Conservation (phyloP, 1,140 invertebrate genomes). For the Diprion similis region DNA sequence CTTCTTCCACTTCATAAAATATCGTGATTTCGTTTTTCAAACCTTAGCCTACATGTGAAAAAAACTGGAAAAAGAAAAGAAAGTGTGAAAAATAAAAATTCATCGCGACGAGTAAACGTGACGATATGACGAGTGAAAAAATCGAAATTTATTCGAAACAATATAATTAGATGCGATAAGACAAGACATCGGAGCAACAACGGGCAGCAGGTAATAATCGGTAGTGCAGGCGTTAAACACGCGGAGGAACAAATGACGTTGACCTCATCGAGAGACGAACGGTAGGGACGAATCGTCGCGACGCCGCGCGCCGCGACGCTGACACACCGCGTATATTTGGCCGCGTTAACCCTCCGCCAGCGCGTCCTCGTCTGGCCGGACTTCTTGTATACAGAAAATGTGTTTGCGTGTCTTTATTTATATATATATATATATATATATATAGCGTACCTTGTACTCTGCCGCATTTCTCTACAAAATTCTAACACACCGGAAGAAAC, state of each 20-base stretch:
- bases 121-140: background rate
- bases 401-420: too few relatives aligned
- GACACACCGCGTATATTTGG: conserved; percentile 49
- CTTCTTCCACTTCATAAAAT: too few relatives aligned
- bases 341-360: conserved; percentile 11
- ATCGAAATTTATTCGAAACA: background rate
- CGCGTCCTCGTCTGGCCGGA: too few relatives aligned
- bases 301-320: conserved; percentile 56
- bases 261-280: conserved; percentile 39
- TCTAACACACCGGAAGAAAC: too few relatives aligned
- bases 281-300: conserved; percentile 43
- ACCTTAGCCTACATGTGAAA: too few relatives aligned
- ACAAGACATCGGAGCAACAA: background rate
- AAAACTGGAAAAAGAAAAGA: too few relatives aligned
- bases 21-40: too few relatives aligned
- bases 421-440: too few relatives aligned
- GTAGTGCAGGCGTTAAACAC: background rate
- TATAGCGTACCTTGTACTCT: too few relatives aligned
- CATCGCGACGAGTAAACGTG: background rate
- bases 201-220: background rate
- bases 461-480: too few relatives aligned
- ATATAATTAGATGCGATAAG: background rate
- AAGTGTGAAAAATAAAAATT: background rate
- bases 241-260: conserved; percentile 33
- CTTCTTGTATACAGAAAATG: too few relatives aligned